A percentile compares a stretch with the other conserved stretches of the same genome.
Evolutionary conservation across 1,140 invertebrate genomes (phyloP).

Genomic region (Panulirus ornatus): DNA sequence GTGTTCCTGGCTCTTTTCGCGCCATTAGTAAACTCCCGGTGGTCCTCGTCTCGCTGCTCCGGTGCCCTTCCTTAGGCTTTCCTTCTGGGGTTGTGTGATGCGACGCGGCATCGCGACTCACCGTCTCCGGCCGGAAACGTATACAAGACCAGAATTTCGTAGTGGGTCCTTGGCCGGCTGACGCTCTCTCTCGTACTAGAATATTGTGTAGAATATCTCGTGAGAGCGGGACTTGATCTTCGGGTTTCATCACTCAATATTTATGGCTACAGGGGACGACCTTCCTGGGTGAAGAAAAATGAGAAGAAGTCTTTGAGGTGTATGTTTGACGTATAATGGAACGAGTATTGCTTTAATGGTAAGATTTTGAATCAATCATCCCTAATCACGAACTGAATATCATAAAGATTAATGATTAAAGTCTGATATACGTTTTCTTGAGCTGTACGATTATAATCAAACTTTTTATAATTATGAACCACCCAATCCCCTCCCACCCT

Average conservation of each 20-base stretch:
- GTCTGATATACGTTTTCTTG: no score
- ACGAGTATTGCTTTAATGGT: no score
- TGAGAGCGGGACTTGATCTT: background rate
- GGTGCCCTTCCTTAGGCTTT: background rate
- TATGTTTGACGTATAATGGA: no score
- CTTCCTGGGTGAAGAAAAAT: background rate
- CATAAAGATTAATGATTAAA: no score
- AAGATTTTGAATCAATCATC: no score
- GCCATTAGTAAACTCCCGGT: background rate
- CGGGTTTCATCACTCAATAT: background rate
- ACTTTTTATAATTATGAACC: no score
- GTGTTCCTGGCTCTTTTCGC: background rate
- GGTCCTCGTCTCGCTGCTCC: background rate
- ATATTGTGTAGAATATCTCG: no score
- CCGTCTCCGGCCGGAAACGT: background rate
- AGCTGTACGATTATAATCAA: no score
- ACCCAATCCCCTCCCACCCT: no score
- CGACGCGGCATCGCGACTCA: background rate
- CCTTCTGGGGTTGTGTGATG: background rate
- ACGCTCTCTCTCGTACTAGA: no score
- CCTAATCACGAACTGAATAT: no score
- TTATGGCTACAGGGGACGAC: background rate
- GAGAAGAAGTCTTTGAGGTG: no score
- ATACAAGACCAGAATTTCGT: slow-evolving; percentile 39
- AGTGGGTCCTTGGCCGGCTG: background rate